Percentiles rank a stretch among this genome's conserved stretches.
These are phyloP conservation scores for Ricordea florida DNA, from an alignment of 92 coral and sea anemone genomes.

Conservation along the genomic window DNA sequence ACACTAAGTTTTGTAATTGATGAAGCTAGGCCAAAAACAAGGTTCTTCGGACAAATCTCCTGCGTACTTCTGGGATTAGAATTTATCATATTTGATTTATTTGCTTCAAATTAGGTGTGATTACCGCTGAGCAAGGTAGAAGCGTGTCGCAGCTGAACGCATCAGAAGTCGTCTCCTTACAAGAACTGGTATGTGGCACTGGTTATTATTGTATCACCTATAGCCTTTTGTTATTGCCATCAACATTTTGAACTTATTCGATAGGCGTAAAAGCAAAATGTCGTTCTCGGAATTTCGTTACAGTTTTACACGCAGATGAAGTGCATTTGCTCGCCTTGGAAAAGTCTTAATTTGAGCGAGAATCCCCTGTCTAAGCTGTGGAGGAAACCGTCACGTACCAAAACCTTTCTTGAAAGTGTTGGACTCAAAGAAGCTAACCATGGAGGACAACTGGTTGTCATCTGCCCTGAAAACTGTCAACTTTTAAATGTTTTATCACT, in stretches of 20 bases:
- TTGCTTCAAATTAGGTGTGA: conserved; percentile 57
- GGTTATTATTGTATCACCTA: too few relatives aligned
- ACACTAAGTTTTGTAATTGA: too few relatives aligned
- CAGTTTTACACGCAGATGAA: conserved; percentile 89
- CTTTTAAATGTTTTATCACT: conserved; percentile 75
- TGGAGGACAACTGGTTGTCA: conserved; percentile 58
- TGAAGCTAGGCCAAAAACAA: too few relatives aligned
- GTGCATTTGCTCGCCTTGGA: conserved; percentile 78
- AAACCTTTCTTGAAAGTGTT: conserved; percentile 69
- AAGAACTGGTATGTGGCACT: conserved; percentile 77
- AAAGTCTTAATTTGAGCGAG: conserved; percentile 68
- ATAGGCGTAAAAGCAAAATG: too few relatives aligned
- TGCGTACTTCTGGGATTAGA: too few relatives aligned
- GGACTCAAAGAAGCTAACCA: conserved; percentile 57
- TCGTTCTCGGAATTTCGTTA: too few relatives aligned
- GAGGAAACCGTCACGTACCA: conserved; percentile 68
- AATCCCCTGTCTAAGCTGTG: conserved; percentile 74
- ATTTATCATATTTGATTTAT: too few relatives aligned
- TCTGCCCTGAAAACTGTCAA: conserved; percentile 70
- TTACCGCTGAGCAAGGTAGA: conserved; percentile 70
- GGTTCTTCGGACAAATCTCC: too few relatives aligned
- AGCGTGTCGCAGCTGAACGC: conserved; percentile 59
- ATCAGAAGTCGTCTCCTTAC: conserved; percentile 67
- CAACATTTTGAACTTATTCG: too few relatives aligned
- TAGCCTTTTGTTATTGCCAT: too few relatives aligned